A percentile compares a stretch with the other conserved stretches of the same genome.
Evolutionary conservation across 2,113 vertebrate genomes (phyloP).

Genomic region (Petrocephalus microphthalmus): DNA sequence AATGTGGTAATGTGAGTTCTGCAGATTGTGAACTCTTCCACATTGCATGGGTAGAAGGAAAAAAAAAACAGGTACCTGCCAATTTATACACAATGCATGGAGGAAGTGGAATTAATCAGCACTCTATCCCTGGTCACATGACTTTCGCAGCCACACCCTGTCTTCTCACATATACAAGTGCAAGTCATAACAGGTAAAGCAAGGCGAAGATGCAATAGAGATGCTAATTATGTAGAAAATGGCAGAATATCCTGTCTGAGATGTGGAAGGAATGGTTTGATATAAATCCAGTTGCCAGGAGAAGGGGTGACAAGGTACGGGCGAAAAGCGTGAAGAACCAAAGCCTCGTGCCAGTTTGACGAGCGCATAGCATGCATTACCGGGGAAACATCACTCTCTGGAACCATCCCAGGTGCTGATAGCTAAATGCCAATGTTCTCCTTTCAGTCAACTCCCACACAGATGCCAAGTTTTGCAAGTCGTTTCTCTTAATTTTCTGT

Average conservation of each 20-base stretch:
- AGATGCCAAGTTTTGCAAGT: neutral
- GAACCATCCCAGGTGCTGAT: neutral
- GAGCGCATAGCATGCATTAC: neutral
- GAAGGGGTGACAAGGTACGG: neutral
- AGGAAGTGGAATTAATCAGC: neutral
- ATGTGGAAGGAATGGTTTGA: neutral
- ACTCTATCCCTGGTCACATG: neutral
- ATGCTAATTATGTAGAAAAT: constrained; percentile 1
- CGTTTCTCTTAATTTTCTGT: neutral
- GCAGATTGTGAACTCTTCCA: neutral
- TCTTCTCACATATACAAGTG: neutral
- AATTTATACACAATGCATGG: neutral
- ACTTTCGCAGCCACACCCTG: neutral
- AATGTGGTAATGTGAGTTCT: neutral
- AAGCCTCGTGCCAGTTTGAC: neutral
- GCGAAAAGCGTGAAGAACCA: neutral
- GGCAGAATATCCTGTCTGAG: neutral
- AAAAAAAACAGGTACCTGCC: neutral
- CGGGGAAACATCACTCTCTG: neutral
- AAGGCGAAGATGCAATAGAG: neutral
- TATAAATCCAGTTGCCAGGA: neutral
- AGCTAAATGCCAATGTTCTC: neutral
- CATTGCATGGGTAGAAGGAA: neutral
- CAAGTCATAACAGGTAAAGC: neutral
- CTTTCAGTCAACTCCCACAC: neutral